Conservation (phyloP, 2,113 vertebrate genomes). For the human (Homo sapiens) region GRCh38 chrX:39191501-39192000, state of each 20-base stretch:
- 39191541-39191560: slow-evolving; percentile 24
- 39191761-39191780: neutral
- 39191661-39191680: slow-evolving; percentile 55
- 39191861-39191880: neutral
- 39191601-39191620: slow-evolving; percentile 50
- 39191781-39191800: neutral
- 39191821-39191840: neutral
- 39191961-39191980: neutral
- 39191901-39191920: neutral
- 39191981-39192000: neutral
- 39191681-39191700: slow-evolving; percentile 13
- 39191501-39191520: slow-evolving; percentile 41
- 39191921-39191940: neutral
- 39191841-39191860: neutral
- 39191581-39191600: slow-evolving; percentile 28
- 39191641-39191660: slow-evolving; percentile 50
- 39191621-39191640: slow-evolving; percentile 44
- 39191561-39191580: slow-evolving; percentile 42
- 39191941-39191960: slow-evolving; percentile 12
- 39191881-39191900: neutral
- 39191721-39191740: neutral
- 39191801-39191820: neutral
- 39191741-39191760: neutral
- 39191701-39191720: neutral
- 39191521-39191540: slow-evolving; percentile 33